Conservation (phyloP, 2,797 vertebrate genomes). For the Gouania willdenowi region DNA sequence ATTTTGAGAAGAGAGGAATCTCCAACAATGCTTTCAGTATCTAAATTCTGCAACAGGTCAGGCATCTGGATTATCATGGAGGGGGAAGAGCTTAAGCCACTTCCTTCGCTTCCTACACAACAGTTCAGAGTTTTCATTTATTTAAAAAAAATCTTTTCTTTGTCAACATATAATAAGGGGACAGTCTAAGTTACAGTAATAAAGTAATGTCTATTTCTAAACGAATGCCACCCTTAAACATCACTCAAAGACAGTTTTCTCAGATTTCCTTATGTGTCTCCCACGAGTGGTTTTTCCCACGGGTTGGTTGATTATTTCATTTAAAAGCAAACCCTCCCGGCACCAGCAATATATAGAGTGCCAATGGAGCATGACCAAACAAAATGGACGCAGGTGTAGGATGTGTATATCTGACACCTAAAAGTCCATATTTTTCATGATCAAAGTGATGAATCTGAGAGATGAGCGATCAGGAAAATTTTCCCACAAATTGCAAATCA, state of each 20-base stretch:
- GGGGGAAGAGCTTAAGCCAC: too few relatives aligned
- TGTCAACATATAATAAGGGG: too few relatives aligned
- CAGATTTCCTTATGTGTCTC: constrained; percentile 1
- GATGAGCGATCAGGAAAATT: constrained; percentile 10
- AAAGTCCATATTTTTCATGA: constrained; percentile 51
- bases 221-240: too few relatives aligned
- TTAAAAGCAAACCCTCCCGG: constrained; percentile 40
- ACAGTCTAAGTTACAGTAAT: too few relatives aligned
- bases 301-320: constrained; percentile 54
- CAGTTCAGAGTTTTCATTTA: too few relatives aligned
- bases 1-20: too few relatives aligned
- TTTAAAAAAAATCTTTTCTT: too few relatives aligned
- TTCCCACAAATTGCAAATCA: constrained; percentile 45
- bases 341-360: constrained; percentile 49
- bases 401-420: constrained; percentile 40
- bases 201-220: too few relatives aligned
- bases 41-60: too few relatives aligned
- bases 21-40: too few relatives aligned
- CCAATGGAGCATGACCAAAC: constrained; percentile 67
- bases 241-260: constrained; percentile 11
- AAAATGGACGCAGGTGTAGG: constrained; percentile 69
- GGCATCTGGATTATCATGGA: too few relatives aligned
- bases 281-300: constrained; percentile 11
- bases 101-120: too few relatives aligned
- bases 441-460: constrained; percentile 58